Conservation (phyloP, 2,797 vertebrate genomes). For the Euthynnus affinis region DNA sequence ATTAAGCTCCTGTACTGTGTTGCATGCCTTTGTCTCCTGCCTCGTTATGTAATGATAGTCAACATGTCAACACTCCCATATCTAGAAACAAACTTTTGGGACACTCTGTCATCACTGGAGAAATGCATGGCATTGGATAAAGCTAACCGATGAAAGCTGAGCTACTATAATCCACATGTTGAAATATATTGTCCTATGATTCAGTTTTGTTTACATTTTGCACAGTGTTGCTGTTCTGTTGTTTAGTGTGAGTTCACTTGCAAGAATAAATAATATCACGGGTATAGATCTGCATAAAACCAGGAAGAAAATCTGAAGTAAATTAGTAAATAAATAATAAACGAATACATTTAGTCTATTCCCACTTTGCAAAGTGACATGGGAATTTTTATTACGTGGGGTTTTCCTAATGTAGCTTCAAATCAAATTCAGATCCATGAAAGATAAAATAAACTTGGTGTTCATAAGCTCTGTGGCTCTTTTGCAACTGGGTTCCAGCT, state of each 20-base stretch:
- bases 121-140: background rate
- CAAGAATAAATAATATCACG: background rate
- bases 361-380: background rate
- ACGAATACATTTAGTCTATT: background rate
- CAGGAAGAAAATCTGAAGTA: background rate
- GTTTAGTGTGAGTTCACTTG: background rate
- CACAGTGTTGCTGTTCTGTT: background rate
- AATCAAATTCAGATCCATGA: background rate
- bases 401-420: background rate
- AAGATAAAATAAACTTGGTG: background rate
- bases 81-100: slow-evolving; percentile 6
- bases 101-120: slow-evolving; percentile 19
- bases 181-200: background rate
- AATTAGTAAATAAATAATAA: no score
- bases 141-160: background rate
- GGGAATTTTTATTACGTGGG: background rate
- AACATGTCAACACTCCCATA: slow-evolving; percentile 30
- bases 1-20: slow-evolving; percentile 52
- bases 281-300: background rate
- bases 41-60: slow-evolving; percentile 23
- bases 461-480: background rate
- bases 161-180: background rate
- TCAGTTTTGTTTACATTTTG: slow-evolving; percentile 32
- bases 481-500: background rate
- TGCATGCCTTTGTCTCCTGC: slow-evolving; percentile 15